Percentiles rank a stretch among this genome's conserved stretches.
phyloP scores from a whole-genome alignment of 1,140 invertebrate genomes.

The Oppia nitens region DNA sequence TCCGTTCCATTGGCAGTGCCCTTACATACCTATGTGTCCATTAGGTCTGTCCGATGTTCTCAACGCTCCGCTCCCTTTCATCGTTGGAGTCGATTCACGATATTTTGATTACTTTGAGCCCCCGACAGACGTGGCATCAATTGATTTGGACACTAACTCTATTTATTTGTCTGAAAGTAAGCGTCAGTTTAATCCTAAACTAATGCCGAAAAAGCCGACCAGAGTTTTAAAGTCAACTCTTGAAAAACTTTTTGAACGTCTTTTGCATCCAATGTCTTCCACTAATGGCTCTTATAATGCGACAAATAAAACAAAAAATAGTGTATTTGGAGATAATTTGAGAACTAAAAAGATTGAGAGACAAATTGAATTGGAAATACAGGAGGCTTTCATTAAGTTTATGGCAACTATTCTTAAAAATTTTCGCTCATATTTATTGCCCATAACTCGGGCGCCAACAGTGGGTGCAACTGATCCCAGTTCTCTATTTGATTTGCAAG shows the following conservation, averaged over 20 bases:
- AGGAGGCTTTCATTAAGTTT: conserved; percentile 90
- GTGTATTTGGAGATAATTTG: neutral
- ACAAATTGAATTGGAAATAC: conserved; percentile 74
- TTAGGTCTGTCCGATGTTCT: conserved; percentile 64
- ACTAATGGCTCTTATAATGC: conserved; percentile 6
- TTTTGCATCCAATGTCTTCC: conserved; percentile 24
- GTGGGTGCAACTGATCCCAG: conserved; percentile 82
- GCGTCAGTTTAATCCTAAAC: conserved; percentile 55
- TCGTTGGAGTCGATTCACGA: conserved; percentile 50
- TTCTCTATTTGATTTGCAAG: conserved; percentile 83
- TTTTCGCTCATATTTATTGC: conserved; percentile 72
- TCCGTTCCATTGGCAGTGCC: conserved; percentile 99
- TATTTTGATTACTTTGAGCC: conserved; percentile 94
- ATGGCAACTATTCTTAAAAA: conserved; percentile 84
- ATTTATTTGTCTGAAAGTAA: conserved; percentile 62
- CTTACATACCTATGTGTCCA: conserved; percentile 96
- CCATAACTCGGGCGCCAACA: conserved; percentile 85
- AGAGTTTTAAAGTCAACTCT: conserved; percentile 54
- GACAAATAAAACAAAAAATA: neutral
- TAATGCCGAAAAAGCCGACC: conserved; percentile 66
- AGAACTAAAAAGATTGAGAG: conserved; percentile 32
- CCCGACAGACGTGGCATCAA: conserved; percentile 86
- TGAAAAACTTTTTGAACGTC: conserved; percentile 44
- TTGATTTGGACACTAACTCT: conserved; percentile 94
- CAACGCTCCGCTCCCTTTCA: conserved; percentile 87